These are phyloP conservation scores for Andricus quercusramuli DNA, from an alignment of 2,888 invertebrate genomes.

Conservation along the genomic window DNA sequence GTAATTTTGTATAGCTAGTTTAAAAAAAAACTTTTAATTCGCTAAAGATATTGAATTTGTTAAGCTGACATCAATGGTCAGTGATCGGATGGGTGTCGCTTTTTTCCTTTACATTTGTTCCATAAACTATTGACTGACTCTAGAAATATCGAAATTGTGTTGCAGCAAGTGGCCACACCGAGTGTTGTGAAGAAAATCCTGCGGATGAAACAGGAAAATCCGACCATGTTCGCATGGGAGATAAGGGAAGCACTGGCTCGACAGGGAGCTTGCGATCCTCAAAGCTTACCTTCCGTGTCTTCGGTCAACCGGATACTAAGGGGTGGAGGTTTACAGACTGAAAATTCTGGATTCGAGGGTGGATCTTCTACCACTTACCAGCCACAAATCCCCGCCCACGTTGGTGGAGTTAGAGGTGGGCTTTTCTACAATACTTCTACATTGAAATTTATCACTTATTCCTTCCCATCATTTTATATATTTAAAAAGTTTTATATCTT, in stretches of 20 bases:
- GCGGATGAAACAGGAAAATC: constrained; percentile 95
- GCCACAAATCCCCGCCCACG: constrained; percentile 67
- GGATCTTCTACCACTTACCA: constrained; percentile 67
- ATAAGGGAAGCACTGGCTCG: constrained; percentile 93
- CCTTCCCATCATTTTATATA: no score
- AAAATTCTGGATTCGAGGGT: constrained; percentile 64
- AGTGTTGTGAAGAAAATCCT: constrained; percentile 97
- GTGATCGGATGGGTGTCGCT: neutral
- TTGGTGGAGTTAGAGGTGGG: constrained; percentile 68
- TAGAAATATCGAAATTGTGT: constrained; percentile 56
- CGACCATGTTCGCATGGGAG: constrained; percentile 98
- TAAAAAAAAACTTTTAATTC: no score
- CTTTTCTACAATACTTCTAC: neutral
- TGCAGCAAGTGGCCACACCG: constrained; percentile 97
- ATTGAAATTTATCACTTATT: no score
- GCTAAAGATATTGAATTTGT: neutral
- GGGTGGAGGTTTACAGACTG: constrained; percentile 90
- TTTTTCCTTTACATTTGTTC: neutral
- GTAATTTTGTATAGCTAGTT: no score
- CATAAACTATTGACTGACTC: neutral
- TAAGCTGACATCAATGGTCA: neutral
- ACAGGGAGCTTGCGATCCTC: constrained; percentile 94
- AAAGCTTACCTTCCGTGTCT: constrained; percentile 95
- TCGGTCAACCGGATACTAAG: constrained; percentile 96
- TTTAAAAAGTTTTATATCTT: no score